Evolutionary conservation across 1,140 invertebrate genomes (phyloP).

Genomic region (Phymorhynchus buccinoides): DNA sequence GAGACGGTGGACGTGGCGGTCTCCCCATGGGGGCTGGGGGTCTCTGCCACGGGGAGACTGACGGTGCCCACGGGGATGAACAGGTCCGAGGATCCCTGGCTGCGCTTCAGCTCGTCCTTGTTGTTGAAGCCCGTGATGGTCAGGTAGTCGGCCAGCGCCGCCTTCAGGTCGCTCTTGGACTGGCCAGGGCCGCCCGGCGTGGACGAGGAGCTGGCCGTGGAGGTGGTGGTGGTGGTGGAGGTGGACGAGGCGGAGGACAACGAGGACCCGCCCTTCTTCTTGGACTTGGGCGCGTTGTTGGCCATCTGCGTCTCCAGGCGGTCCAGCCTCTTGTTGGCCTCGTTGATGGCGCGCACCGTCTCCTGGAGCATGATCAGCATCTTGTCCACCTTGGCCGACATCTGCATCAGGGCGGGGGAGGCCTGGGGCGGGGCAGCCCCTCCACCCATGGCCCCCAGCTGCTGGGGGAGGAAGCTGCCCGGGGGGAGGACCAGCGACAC

Average conservation of each 20-base stretch:
- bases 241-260: conserved; percentile 7
- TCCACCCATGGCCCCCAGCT: conserved; percentile 23
- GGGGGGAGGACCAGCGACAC: conserved; percentile 48
- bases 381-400: conserved; percentile 44
- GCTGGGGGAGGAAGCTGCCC: conserved; percentile 40
- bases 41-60: conserved; percentile 34
- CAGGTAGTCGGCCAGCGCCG: conserved; percentile 46
- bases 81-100: conserved; percentile 46
- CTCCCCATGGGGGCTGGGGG: conserved; percentile 40
- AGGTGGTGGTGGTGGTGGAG: conserved; percentile 18
- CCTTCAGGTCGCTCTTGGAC: conserved; percentile 45
- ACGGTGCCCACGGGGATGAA: conserved; percentile 50
- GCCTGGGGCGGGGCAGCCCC: not conserved
- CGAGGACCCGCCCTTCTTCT: conserved; percentile 13
- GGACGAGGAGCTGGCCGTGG: conserved; percentile 28
- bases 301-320: conserved; percentile 41
- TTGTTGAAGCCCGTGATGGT: conserved; percentile 49
- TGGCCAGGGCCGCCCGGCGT: not conserved
- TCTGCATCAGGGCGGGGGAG: conserved; percentile 40
- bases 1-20: conserved; percentile 45
- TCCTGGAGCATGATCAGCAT: conserved; percentile 42
- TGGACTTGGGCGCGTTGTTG: not conserved
- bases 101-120: conserved; percentile 45
- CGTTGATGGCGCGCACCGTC: conserved; percentile 33
- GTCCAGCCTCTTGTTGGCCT: conserved; percentile 45